Evolutionary conservation across 2,797 vertebrate species (phyloP).

Genomic region (Spondyliosoma cantharus): DNA sequence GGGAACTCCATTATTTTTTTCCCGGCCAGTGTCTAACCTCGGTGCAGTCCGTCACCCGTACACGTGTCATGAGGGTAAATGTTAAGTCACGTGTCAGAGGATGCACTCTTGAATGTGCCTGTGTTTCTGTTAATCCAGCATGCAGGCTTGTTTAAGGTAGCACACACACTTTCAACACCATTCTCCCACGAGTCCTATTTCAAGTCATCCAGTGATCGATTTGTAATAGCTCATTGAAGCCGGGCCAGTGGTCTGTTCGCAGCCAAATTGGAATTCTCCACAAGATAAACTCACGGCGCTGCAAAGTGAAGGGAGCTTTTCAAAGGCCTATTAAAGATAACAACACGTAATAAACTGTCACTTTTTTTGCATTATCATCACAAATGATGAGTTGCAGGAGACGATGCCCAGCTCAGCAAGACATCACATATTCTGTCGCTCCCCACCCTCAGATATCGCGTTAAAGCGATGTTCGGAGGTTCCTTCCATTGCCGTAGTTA

Average conservation of each 20-base stretch:
- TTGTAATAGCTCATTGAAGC: slow-evolving; percentile 73
- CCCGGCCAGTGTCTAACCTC: slow-evolving; percentile 8
- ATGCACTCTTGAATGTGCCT: slow-evolving; percentile 1
- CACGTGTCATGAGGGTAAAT: slow-evolving; percentile 14
- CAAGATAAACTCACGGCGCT: slow-evolving; percentile 58
- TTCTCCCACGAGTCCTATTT: slow-evolving; percentile 60
- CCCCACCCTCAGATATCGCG: neutral
- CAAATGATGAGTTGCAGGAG: slow-evolving; percentile 40
- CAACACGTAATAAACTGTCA: slow-evolving; percentile 53
- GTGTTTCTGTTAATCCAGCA: slow-evolving; percentile 35
- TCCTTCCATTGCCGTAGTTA: neutral
- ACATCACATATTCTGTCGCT: slow-evolving; percentile 3
- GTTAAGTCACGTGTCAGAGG: slow-evolving; percentile 1
- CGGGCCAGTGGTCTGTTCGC: slow-evolving; percentile 59
- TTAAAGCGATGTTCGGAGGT: slow-evolving; percentile 24
- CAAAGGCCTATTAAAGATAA: slow-evolving; percentile 60
- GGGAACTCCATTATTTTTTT: slow-evolving; percentile 19
- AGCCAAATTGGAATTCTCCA: slow-evolving; percentile 70
- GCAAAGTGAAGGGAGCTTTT: slow-evolving; percentile 63
- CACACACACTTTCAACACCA: slow-evolving; percentile 12
- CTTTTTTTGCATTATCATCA: slow-evolving; percentile 51
- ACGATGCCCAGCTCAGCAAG: slow-evolving; percentile 1
- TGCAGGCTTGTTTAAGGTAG: slow-evolving; percentile 49
- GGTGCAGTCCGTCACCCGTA: slow-evolving; percentile 28
- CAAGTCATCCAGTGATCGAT: slow-evolving; percentile 69